phyloP scores from a whole-genome alignment of 2,113 vertebrate genomes.

The Agapornis roseicollis region DNA sequence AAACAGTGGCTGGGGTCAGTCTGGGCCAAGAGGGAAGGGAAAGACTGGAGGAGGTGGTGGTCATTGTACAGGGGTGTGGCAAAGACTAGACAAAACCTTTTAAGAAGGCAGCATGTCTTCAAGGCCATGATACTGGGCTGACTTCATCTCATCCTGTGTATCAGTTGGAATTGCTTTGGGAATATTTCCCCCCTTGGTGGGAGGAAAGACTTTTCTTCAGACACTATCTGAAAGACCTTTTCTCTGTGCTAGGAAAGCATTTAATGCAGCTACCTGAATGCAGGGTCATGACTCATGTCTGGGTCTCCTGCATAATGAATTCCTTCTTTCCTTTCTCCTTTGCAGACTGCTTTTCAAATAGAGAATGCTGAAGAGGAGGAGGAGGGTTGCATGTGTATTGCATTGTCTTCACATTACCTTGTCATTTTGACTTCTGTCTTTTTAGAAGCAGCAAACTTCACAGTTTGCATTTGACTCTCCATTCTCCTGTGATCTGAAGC shows the following conservation, averaged over 20 bases:
- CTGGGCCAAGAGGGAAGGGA: background rate
- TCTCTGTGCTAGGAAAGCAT: background rate
- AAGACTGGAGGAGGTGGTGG: background rate
- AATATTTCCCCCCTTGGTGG: background rate
- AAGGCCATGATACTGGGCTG: background rate
- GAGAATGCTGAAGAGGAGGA: background rate
- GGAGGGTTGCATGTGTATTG: background rate
- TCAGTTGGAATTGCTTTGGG: background rate
- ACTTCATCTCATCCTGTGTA: background rate
- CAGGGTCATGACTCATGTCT: background rate
- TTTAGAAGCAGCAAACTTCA: background rate
- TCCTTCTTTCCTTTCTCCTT: background rate
- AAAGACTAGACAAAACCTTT: background rate
- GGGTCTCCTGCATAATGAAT: background rate
- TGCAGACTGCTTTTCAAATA: background rate
- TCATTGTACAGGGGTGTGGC: background rate
- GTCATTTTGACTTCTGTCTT: slow-evolving; percentile 13
- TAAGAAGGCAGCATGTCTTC: background rate
- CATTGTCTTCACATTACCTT: slow-evolving; percentile 2
- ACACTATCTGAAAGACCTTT: background rate
- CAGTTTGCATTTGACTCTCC: background rate
- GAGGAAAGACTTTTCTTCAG: background rate
- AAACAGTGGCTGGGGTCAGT: background rate
- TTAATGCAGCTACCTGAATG: background rate
- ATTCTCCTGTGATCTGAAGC: background rate